Percentiles rank a stretch among this genome's conserved stretches.
Conservation (phyloP, 2,113 vertebrate genomes). For the Brienomyrus longianalis region DNA sequence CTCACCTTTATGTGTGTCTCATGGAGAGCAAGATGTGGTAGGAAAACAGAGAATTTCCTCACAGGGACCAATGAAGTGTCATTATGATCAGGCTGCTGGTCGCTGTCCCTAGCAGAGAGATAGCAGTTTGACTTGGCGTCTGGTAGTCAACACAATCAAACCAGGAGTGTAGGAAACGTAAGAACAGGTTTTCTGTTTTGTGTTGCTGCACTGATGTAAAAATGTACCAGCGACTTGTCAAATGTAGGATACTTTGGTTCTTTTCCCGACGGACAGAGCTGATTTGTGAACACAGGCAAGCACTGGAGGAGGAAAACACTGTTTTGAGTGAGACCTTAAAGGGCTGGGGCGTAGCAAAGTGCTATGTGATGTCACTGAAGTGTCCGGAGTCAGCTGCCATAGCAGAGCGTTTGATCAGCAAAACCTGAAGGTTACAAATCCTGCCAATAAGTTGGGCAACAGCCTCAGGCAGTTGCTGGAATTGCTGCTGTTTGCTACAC, state of each 20-base stretch:
- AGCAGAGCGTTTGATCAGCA: not conserved
- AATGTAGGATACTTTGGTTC: not conserved
- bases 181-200: not conserved
- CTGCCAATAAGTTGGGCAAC: not conserved
- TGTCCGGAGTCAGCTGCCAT: not conserved
- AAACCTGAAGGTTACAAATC: not conserved
- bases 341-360: not conserved
- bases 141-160: not conserved
- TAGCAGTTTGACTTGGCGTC: not conserved
- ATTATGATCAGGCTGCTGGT: not conserved
- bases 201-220: not conserved
- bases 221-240: not conserved
- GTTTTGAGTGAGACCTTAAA: not conserved
- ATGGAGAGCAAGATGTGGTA: not conserved
- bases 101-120: not conserved
- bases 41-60: not conserved
- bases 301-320: not conserved
- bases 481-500: not conserved
- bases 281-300: not conserved
- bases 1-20: not conserved
- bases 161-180: not conserved
- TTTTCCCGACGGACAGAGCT: not conserved
- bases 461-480: not conserved
- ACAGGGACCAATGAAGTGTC: not conserved
- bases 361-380: not conserved